These are phyloP conservation scores for Ammodytes dubius DNA, from an alignment of 2,113 vertebrate species.

Conservation along the genomic window DNA sequence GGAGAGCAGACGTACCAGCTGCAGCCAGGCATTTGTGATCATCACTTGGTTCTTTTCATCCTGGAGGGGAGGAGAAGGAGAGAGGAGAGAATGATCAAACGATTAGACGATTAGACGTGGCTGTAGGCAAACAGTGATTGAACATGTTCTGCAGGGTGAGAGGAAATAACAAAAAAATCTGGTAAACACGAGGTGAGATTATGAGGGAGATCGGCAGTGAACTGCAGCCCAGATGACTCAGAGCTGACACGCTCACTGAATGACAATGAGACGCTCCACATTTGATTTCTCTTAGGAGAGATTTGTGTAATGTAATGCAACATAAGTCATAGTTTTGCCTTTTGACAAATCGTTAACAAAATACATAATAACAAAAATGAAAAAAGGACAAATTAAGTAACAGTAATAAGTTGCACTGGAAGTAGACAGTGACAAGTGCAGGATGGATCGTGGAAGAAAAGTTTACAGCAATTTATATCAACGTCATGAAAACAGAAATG, in stretches of 20 bases:
- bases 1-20: conserved; percentile 86
- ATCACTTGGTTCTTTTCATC: conserved; percentile 94
- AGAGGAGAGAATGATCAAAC: conserved; percentile 49
- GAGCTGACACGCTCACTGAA: conserved; percentile 23
- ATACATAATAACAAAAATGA: background rate
- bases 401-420: background rate
- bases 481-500: conserved; percentile 23
- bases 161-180: conserved; percentile 28
- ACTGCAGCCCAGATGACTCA: conserved; percentile 25
- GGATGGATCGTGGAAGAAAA: background rate
- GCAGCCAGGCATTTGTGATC: conserved; percentile 92
- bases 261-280: conserved; percentile 8
- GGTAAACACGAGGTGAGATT: conserved; percentile 51
- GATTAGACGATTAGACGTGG: background rate
- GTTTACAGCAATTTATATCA: background rate
- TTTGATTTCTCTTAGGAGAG: background rate
- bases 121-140: conserved; percentile 32
- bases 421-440: background rate
- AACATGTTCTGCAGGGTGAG: conserved; percentile 27
- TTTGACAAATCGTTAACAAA: conserved; percentile 25
- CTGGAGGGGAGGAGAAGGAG: conserved; percentile 70
- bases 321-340: conserved; percentile 2
- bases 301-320: background rate
- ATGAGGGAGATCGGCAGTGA: conserved; percentile 38
- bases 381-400: background rate